Conservation (phyloP, 1,140 invertebrate species). For the Daktulosphaira vitifoliae region DNA sequence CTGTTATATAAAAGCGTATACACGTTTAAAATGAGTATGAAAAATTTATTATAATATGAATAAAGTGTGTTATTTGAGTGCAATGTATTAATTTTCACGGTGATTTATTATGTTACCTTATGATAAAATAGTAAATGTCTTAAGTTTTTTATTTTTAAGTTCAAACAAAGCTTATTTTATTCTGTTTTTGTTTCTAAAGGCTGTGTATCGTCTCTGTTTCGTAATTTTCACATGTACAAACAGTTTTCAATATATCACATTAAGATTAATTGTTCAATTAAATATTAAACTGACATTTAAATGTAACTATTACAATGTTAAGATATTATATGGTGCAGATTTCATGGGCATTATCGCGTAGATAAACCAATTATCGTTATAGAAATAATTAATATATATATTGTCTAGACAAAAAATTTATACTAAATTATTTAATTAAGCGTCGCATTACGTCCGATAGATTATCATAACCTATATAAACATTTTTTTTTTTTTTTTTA, state of each 20-base stretch:
- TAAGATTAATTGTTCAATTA: too few relatives aligned
- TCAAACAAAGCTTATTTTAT: slow-evolving; percentile 16
- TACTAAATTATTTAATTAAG: slow-evolving; percentile 19
- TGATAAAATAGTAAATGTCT: slow-evolving; percentile 28
- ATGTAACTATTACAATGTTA: too few relatives aligned
- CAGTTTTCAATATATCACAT: too few relatives aligned
- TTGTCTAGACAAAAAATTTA: neutral
- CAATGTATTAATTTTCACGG: slow-evolving; percentile 28
- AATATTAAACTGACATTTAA: too few relatives aligned
- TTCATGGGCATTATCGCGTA: slow-evolving; percentile 21
- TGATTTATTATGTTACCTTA: slow-evolving; percentile 33
- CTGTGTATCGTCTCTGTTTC: slow-evolving; percentile 27
- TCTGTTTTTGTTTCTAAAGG: slow-evolving; percentile 25
- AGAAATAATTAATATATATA: slow-evolving; percentile 22
- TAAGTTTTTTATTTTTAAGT: slow-evolving; percentile 27
- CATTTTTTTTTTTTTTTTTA: slow-evolving; percentile 27
- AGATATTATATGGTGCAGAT: slow-evolving; percentile 15
- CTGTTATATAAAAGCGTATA: neutral
- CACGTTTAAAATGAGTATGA: neutral
- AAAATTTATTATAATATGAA: slow-evolving; percentile 15
- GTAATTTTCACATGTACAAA: slow-evolving; percentile 23
- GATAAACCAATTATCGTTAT: slow-evolving; percentile 17
- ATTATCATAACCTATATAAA: slow-evolving; percentile 22
- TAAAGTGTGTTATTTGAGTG: slow-evolving; percentile 30
- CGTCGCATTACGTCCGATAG: slow-evolving; percentile 32